These are phyloP conservation scores for Harpalus rubripes DNA, from an alignment of 2,888 invertebrate species.

Conservation along the genomic window DNA sequence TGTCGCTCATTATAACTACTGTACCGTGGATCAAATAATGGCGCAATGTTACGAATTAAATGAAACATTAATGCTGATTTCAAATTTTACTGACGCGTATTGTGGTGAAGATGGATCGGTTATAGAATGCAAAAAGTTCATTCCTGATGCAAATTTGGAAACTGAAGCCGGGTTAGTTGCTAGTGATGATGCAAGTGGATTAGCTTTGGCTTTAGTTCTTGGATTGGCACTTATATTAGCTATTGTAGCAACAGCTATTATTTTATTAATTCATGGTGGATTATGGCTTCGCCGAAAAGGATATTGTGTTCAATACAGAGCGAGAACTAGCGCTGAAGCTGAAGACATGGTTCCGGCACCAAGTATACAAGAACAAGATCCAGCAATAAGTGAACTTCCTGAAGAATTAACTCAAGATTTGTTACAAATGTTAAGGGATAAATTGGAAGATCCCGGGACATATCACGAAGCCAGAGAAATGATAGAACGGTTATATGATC, in stretches of 20 bases:
- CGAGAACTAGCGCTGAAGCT: conserved; percentile 80
- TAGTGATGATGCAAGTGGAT: conserved; percentile 71
- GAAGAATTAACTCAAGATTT: conserved; percentile 88
- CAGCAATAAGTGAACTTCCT: conserved; percentile 77
- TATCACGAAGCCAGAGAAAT: conserved; percentile 87
- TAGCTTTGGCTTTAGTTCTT: conserved; percentile 75
- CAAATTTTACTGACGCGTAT: conserved; percentile 82
- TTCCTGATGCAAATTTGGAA: conserved; percentile 75
- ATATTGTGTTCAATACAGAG: conserved; percentile 78
- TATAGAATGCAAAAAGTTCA: conserved; percentile 81
- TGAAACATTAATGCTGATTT: conserved; percentile 82
- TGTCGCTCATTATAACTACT: conserved; percentile 81
- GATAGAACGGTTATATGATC: conserved; percentile 87
- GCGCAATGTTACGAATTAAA: conserved; percentile 84
- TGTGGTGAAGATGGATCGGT: conserved; percentile 79
- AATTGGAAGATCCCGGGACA: conserved; percentile 85
- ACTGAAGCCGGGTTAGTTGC: conserved; percentile 71
- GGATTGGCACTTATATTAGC: conserved; percentile 80
- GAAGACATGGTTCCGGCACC: conserved; percentile 79
- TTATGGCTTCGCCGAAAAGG: conserved; percentile 81
- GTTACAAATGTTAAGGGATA: conserved; percentile 83
- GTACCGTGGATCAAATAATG: conserved; percentile 81
- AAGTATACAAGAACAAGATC: conserved; percentile 27
- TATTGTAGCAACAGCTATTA: conserved; percentile 79
- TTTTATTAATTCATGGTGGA: conserved; percentile 79